A percentile compares a stretch with the other conserved stretches of the same genome.
phyloP scores from a whole-genome alignment of 1,140 invertebrate species.

The Drosophila virilis region DNA sequence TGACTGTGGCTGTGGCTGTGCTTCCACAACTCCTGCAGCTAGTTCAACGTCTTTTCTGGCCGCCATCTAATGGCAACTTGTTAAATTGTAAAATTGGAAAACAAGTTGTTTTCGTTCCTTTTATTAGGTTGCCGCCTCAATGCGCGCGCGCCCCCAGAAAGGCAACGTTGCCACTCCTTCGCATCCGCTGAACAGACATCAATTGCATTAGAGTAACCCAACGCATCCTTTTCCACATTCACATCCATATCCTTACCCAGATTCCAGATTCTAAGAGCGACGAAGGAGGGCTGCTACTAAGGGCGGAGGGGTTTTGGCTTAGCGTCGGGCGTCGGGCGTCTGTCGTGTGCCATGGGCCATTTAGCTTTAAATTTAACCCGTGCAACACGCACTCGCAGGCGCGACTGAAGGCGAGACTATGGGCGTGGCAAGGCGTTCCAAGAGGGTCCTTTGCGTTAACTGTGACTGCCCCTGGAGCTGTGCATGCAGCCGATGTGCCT shows the following conservation, averaged over 20 bases:
- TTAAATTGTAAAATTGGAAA: constrained; percentile 84
- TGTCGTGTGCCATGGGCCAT: constrained; percentile 63
- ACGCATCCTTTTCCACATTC: constrained; percentile 1
- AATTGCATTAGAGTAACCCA: constrained; percentile 41
- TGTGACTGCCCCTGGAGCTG: too few relatives aligned
- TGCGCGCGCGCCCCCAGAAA: constrained; percentile 41
- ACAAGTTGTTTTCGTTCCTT: constrained; percentile 83
- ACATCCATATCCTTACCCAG: background rate
- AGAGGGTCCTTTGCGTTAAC: background rate
- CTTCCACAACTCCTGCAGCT: background rate
- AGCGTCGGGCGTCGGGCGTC: constrained; percentile 17
- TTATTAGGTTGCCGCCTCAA: constrained; percentile 82
- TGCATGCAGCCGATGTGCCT: constrained; percentile 5
- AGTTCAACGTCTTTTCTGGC: background rate
- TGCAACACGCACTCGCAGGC: constrained; percentile 22
- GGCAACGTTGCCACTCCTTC: constrained; percentile 6
- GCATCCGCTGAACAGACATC: constrained; percentile 31
- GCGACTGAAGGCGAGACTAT: constrained; percentile 3
- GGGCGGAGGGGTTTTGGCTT: too few relatives aligned
- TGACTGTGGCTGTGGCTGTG: background rate
- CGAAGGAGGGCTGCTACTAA: too few relatives aligned
- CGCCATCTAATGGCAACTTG: constrained; percentile 78
- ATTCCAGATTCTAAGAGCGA: background rate
- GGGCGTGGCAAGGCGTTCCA: constrained; percentile 7
- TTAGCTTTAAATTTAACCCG: constrained; percentile 66